Evolutionary conservation across 2,113 vertebrate species (phyloP), one percentile per base, ranked within the genome.

Genomic region (Hippocampus zosterae): DNA sequence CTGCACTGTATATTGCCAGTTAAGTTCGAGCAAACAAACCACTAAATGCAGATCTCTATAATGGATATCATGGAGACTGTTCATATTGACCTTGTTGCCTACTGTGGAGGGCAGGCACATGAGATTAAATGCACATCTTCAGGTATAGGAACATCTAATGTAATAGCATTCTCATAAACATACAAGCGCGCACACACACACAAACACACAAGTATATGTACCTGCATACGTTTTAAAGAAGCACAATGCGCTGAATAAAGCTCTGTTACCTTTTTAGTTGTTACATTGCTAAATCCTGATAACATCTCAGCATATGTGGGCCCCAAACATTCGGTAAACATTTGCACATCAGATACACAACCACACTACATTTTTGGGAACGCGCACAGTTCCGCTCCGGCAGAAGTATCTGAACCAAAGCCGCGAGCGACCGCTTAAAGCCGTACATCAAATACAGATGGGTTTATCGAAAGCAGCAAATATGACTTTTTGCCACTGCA

Each of bases 301-400:
- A 77, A 78, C 73, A 65, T 68, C 56, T 71, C 67, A 62, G 65
- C 64, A 81, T 21, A 19, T 2, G 2, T 8, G 1, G 42, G 44
- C 6, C 15, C 62, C 64, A 76, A 71, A 78, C 72, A 62, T 65
- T n/a, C 74, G 76, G 72, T 78, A 72, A 73, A 78, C 72, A 69
- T 42, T 25, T 42, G 33, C 60, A 75, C 50, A 59, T 66, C 23
- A 18, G 69, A 33, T 65, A 52, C 41, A 62, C 12, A 68, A 40
- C 25, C 29, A 52, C 18, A 56, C 27, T 13, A 2, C 52, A 41
- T 46, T 40, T 10, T 60, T 63, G n/a, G 48, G 62, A 63, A 60
- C 67, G 33, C 48, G 25, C 40, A 65, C 67, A 72, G 19, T 8
- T 37, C 42, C n/a, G 46, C 65, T 70, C 67, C 62, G 27, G 71